phyloP scores from a whole-genome alignment of 2,888 invertebrate genomes.

The Allygus modestus region DNA sequence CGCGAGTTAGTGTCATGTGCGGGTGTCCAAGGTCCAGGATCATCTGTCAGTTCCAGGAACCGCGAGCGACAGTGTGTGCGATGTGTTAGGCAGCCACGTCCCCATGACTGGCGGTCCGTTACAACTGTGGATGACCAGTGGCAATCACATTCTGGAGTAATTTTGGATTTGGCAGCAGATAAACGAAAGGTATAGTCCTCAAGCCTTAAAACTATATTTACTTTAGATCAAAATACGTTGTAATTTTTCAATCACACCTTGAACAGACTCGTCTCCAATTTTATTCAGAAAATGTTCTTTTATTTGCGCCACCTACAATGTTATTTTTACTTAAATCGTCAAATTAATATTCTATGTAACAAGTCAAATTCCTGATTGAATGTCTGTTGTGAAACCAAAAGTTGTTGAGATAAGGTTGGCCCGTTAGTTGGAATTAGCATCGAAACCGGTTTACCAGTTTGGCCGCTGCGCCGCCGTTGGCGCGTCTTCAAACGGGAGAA shows the following conservation, averaged over 20 bases:
- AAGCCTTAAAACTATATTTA: too few relatives aligned
- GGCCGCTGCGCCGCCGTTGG: neutral
- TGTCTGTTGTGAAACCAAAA: constrained; percentile 41
- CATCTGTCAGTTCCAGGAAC: neutral
- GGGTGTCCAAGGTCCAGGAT: neutral
- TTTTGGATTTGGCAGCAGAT: neutral
- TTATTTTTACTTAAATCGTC: too few relatives aligned
- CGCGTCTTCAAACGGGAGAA: constrained; percentile 18
- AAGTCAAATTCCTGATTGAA: neutral
- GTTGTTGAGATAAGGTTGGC: constrained; percentile 33
- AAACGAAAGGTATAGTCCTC: neutral
- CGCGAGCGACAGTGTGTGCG: neutral
- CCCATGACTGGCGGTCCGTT: neutral
- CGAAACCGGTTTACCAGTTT: constrained; percentile 42
- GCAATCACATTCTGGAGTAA: neutral
- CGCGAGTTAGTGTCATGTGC: constrained; percentile 10
- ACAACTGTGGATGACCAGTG: neutral
- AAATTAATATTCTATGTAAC: too few relatives aligned
- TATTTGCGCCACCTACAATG: too few relatives aligned
- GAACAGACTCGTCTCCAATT: too few relatives aligned
- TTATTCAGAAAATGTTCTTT: too few relatives aligned
- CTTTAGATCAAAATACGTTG: too few relatives aligned
- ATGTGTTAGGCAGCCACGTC: neutral
- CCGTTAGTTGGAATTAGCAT: constrained; percentile 47
- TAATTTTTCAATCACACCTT: too few relatives aligned